Evolutionary conservation across 2,113 vertebrate species (phyloP).

Genomic region (Atrichornis clamosus): DNA sequence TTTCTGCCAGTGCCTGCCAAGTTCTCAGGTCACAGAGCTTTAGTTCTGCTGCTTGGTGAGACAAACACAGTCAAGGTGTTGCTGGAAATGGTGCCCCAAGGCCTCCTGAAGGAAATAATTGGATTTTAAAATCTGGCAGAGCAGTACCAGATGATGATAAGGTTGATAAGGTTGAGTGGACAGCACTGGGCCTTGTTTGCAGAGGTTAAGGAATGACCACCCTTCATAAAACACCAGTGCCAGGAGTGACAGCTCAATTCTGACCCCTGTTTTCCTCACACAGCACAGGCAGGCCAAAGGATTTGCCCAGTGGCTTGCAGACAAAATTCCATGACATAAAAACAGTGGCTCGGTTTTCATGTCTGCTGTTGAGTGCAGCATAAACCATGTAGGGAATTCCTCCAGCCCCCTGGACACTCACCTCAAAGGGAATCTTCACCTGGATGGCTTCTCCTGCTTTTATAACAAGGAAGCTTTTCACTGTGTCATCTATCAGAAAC

Average conservation of each 20-base stretch:
- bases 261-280: not conserved
- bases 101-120: not conserved
- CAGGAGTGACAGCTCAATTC: not conserved
- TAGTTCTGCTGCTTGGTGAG: not conserved
- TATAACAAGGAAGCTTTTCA: conserved; percentile 79
- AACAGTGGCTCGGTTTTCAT: not conserved
- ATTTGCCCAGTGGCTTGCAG: not conserved
- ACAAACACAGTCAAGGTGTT: not conserved
- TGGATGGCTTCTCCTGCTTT: conserved; percentile 80
- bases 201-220: not conserved
- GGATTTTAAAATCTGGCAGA: not conserved
- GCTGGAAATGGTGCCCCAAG: not conserved
- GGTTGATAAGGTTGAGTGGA: no score
- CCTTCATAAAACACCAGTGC: not conserved
- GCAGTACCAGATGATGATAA: not conserved
- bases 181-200: not conserved
- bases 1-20: not conserved
- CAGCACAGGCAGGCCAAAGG: not conserved
- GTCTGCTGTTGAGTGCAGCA: not conserved
- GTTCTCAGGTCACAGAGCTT: not conserved
- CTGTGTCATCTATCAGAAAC: conserved; percentile 76
- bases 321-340: not conserved
- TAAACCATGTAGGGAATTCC: not conserved
- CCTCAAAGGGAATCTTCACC: conserved; percentile 85
- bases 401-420: conserved; percentile 28